Evolutionary conservation across 1,140 invertebrate genomes (phyloP), one percentile per base, ranked within the genome.

Genomic region (Diorhabda carinulata): DNA sequence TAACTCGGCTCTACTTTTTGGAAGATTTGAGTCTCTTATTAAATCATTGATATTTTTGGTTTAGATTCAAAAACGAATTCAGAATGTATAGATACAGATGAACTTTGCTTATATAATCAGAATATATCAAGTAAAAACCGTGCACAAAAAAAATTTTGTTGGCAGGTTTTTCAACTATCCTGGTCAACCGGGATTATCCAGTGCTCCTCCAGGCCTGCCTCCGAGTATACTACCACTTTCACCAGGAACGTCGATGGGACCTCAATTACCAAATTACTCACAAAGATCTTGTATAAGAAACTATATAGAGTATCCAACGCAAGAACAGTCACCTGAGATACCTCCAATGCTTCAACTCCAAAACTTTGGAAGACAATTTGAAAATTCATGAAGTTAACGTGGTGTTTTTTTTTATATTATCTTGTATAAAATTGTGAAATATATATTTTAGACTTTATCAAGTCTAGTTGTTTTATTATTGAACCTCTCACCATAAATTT

Each of bases 81-180:
- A 25, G 25, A 25, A 25, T 25, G 25, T 25, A 25, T 25, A 25
- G 25, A 25, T 25, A 25, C 25, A 25, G 25, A 25, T 25, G 25
- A 25, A 25, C 25, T 25, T 25, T 25, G 25, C 25, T 25, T 25
- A 25, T 25, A 25, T 25, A 25, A 25, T 25, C 25, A 25, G 25
- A 25, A 25, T 25, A 25, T 25, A 25, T 25, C 25, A 25, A 25
- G 25, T 25, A 25, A 25, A 25, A 25, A 25, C 25, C 25, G 2
- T 25, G 25, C 25, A 25, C 25, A 25, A 25, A 25, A 25, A 25
- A 25, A 25, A 25, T 25, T 25, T 5, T 69, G 52, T 63, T 74
- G 72, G 42, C 56, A 86, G 85, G 85, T 86, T 86, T 73, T 86
- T 86, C 59, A 86, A 86, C 72, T 86, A 85, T 68, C 82, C 84